Evolutionary conservation across 2,113 vertebrate genomes (phyloP).

Genomic region (Trichechus manatus): DNA sequence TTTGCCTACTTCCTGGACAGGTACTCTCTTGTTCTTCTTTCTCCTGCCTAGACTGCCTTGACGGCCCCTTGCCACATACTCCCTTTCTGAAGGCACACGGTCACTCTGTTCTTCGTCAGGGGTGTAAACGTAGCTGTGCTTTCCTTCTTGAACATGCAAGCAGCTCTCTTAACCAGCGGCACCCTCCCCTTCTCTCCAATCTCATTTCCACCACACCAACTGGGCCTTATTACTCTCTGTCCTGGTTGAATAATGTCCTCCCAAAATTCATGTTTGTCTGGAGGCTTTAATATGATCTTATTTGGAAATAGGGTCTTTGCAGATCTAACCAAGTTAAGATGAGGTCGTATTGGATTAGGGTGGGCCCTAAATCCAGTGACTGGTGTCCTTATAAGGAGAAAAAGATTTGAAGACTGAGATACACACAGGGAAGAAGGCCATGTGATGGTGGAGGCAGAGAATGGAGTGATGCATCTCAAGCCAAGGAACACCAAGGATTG

Average conservation of each 20-base stretch:
- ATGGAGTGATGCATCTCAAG: background rate
- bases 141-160: background rate
- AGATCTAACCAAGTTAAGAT: background rate
- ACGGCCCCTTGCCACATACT: background rate
- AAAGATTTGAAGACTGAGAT: background rate
- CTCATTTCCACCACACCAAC: background rate
- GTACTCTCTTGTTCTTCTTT: background rate
- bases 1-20: background rate
- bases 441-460: background rate
- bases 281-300: background rate
- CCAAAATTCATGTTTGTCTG: background rate
- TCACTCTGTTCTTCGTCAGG: background rate
- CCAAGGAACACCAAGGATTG: background rate
- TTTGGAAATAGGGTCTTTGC: background rate
- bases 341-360: background rate
- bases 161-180: background rate
- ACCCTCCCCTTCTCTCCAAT: background rate
- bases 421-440: background rate
- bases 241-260: background rate
- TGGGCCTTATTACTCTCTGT: background rate
- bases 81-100: background rate
- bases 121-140: rapidly evolving
- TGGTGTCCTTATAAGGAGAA: background rate
- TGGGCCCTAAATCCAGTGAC: background rate
- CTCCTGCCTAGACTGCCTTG: too few relatives aligned